A percentile compares a stretch with the other conserved stretches of the same genome.
These are phyloP conservation scores for Xiphydria camelus DNA, from an alignment of 2,888 invertebrate species.

Conservation along the genomic window DNA sequence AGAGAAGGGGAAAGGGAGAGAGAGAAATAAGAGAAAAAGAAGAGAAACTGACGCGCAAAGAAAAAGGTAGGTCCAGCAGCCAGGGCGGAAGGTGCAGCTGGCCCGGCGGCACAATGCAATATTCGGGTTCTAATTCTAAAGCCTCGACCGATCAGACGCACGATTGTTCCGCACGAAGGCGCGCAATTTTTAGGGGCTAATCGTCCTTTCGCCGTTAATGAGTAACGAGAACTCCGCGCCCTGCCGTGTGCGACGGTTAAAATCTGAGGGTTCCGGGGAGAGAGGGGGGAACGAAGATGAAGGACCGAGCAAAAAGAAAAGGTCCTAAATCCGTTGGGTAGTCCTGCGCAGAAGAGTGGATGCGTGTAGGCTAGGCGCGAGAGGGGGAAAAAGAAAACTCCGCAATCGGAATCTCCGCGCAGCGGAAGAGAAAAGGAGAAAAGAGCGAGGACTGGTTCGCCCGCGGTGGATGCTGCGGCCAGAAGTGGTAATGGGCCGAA, in stretches of 20 bases:
- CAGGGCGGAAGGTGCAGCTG: neutral
- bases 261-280: no score
- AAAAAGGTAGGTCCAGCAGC: neutral
- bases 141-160: conserved; percentile 40
- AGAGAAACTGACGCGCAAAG: conserved; percentile 8
- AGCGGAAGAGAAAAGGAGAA: neutral
- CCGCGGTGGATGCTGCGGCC: no score
- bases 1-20: conserved; percentile 8
- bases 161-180: conserved; percentile 42
- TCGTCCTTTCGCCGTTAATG: conserved; percentile 1
- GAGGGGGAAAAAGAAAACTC: no score
- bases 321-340: no score
- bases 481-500: no score
- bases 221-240: no score
- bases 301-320: no score
- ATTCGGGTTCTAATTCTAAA: conserved; percentile 41
- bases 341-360: no score
- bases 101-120: conserved; percentile 23
- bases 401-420: no score
- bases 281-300: no score
- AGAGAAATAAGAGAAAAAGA: conserved; percentile 12
- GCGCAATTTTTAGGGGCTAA: conserved; percentile 22
- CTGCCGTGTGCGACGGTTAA: no score
- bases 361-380: no score
- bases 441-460: conserved; percentile 13